Evolutionary conservation across 1,140 invertebrate species (phyloP), one percentile per base, ranked within the genome.

Genomic region (Phymastichus coffea): DNA sequence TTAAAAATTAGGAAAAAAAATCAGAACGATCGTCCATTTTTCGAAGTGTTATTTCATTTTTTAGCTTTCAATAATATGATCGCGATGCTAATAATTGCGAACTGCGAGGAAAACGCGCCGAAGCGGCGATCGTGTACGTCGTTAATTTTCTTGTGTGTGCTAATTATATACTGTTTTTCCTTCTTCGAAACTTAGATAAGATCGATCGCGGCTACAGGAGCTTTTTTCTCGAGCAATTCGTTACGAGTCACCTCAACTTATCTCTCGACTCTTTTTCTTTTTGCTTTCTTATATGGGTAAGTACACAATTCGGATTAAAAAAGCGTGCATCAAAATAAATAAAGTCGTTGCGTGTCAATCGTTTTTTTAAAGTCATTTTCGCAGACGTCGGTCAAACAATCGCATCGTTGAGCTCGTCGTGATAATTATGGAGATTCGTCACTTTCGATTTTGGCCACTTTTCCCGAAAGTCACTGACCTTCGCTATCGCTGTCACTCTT

Each of bases 401-500:
- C 46, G 28, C 30, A 46, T 57, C 47, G 55, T 53, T 63, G 53
- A 51, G 49, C 51, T 62, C 52, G 63, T 41, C 43, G 63, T 41
- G 43, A 20, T 56, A 49, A 19, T 51, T 49, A 49, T 56, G 56
- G 38, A 62, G 54, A 57, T 62, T 63, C 63, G 59, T 59, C 56
- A 63, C 55, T 53, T 61, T 63, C 20, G 55, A 55, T 54, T 59
- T 58, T 44, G 55, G 47, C 55, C 61, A 58, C 52, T 40, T 55
- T 59, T 58, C 61, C 38, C 38, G 49, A 53, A 47, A 61, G 66
- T 86, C 86, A 92, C 82, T 91, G 90, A 81, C 88, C 89, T 84
- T 93, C 91, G 78, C 90, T 92, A 83, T 93, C 91, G 83, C 90
- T 93, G 85, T 93, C 91, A 81, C 90, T 93, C 84, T 92, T 92